Evolutionary conservation across 30 jellyfish, hydroid and myxozoan genomes (phyloP).

Genomic region (Catostylus mosaicus): DNA sequence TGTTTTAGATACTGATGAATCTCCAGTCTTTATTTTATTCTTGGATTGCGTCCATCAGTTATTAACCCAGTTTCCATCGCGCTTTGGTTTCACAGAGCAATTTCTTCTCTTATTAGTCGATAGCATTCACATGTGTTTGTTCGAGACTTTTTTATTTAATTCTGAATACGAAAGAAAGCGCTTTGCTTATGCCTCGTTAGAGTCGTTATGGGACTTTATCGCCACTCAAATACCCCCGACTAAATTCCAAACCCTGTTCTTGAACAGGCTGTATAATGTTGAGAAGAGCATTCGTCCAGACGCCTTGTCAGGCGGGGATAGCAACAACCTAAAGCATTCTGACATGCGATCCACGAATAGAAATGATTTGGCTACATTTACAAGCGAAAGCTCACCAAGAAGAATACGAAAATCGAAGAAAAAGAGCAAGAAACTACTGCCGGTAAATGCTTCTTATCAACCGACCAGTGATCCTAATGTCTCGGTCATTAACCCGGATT

Average conservation of each 20-base stretch:
- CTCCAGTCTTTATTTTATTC: slow-evolving; percentile 85
- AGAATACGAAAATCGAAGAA: background rate
- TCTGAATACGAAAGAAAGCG: slow-evolving; percentile 62
- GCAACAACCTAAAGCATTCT: slow-evolving; percentile 6
- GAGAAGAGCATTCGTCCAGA: slow-evolving; percentile 1
- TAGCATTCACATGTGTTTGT: slow-evolving; percentile 79
- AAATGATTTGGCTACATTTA: slow-evolving; percentile 18
- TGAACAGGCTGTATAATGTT: slow-evolving; percentile 70
- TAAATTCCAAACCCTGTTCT: slow-evolving; percentile 57
- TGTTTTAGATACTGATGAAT: slow-evolving; percentile 48
- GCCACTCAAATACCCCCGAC: slow-evolving; percentile 61
- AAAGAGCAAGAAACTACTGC: slow-evolving; percentile 1
- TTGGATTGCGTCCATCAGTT: slow-evolving; percentile 87
- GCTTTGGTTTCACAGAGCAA: slow-evolving; percentile 86
- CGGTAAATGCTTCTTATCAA: slow-evolving; percentile 29
- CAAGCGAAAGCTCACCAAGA: background rate
- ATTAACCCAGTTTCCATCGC: slow-evolving; percentile 70
- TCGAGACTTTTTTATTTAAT: slow-evolving; percentile 86
- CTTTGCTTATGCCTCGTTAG: slow-evolving; percentile 34
- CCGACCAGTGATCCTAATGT: slow-evolving; percentile 61
- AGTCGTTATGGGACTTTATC: slow-evolving; percentile 85
- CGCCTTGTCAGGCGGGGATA: background rate
- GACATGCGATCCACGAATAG: background rate
- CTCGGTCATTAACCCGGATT: slow-evolving; percentile 55
- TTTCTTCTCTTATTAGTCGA: slow-evolving; percentile 74